Evolutionary conservation across 2,888 invertebrate genomes (phyloP), one percentile per base, ranked within the genome.

Genomic region (Microdon myrmicae): DNA sequence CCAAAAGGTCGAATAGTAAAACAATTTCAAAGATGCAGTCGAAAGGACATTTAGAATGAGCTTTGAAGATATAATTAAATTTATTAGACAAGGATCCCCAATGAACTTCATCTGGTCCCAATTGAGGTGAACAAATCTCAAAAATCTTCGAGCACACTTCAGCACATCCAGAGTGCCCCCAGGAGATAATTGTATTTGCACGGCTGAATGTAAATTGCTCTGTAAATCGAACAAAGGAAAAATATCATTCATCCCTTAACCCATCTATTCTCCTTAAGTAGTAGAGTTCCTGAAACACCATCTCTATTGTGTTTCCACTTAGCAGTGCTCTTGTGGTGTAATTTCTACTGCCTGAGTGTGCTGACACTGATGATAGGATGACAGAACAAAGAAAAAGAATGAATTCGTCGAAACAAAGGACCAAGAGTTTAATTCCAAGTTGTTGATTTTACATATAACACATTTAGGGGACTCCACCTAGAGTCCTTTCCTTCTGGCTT

Each of bases 391-490:
- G 28, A 38, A 28, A 7, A 13, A 9, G 19, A 51, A 12, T 20
- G 20, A 31, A 44, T 25, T 12, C 32, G 23, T 45, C 35, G 35
- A 56, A 51, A 64, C 49, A 56, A 56, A 19, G 44, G 51, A 56
- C 51, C 20, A 34, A 34, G 20, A 56, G 39, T 45, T 45, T 34
- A 54, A 39, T 56, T 51, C 35, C 56, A 56, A 51, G 56, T 56
- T 56, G 61, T 56, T 56, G 61, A 56, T 64, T 60, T 54, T 60
- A 32, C 44, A 61, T 44, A 59, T 23, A 47, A 32, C 23, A 23
- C 17, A 17, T 41, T 28, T 9, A 3, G 2, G 5, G 12, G 2
- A 10, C 38, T 51, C 34, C 22, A 23, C 26, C 34, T 31, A 35
- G 17, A n/a, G 14, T 19, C 35, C 48, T 35, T 16, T 35, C 20